Conservation (phyloP, 2,797 vertebrate genomes). For the Thalassophryne amazonica region DNA sequence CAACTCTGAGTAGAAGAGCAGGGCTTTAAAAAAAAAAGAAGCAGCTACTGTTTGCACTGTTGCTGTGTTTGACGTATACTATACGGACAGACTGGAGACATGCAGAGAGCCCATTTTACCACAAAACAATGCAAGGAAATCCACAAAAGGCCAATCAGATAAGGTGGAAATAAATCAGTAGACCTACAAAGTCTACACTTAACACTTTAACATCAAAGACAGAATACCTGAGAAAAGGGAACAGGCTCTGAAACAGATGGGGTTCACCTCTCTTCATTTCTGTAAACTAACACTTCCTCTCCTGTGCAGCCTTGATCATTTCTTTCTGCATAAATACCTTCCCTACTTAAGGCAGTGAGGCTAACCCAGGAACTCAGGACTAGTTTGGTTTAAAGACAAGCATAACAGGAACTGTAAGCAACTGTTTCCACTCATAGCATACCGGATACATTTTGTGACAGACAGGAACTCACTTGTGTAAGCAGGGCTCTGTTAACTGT, state of each 20-base stretch:
- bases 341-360: slow-evolving; percentile 12
- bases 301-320: slow-evolving; percentile 12
- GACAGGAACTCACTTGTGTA: slow-evolving; percentile 29
- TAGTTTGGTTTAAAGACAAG: slow-evolving; percentile 43
- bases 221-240: slow-evolving; percentile 5
- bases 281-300: slow-evolving; percentile 4
- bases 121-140: slow-evolving; percentile 70
- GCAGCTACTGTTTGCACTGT: slow-evolving; percentile 44
- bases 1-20: slow-evolving; percentile 23
- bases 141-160: slow-evolving; percentile 69
- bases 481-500: slow-evolving; percentile 9
- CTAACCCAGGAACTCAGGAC: slow-evolving; percentile 13
- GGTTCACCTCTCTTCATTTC: slow-evolving; percentile 31
- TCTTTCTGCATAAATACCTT: background rate
- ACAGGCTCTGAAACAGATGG: background rate
- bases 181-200: slow-evolving; percentile 13
- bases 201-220: slow-evolving; percentile 48
- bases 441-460: slow-evolving; percentile 36
- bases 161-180: slow-evolving; percentile 58
- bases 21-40: background rate
- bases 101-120: slow-evolving; percentile 47
- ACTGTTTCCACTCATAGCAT: slow-evolving; percentile 41
- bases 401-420: slow-evolving; percentile 48
- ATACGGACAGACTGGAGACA: slow-evolving; percentile 50
- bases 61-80: slow-evolving; percentile 34